phyloP scores from a whole-genome alignment of 2,888 invertebrate genomes.

The Drosophila subquinaria region DNA sequence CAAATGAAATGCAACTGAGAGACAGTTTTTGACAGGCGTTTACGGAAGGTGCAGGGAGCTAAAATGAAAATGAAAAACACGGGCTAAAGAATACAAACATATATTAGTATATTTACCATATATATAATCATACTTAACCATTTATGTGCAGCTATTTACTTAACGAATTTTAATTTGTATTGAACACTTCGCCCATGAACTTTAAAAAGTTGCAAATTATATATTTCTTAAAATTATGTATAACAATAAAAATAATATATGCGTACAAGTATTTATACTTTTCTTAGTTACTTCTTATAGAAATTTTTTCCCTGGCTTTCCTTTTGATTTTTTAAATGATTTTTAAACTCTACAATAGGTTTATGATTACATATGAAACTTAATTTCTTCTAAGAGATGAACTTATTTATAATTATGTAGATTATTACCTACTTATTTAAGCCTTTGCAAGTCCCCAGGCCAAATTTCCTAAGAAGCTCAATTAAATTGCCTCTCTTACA shows the following conservation, averaged over 20 bases:
- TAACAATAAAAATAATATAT: neutral
- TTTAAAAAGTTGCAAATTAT: slow-evolving; percentile 8
- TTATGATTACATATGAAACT: neutral
- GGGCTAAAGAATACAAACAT: slow-evolving; percentile 63
- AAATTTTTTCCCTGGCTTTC: neutral
- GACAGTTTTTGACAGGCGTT: slow-evolving; percentile 55
- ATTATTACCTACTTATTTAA: neutral
- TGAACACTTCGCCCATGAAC: slow-evolving; percentile 32
- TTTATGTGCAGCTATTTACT: slow-evolving; percentile 21
- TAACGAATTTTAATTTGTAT: slow-evolving; percentile 10
- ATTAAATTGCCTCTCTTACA: slow-evolving; percentile 48
- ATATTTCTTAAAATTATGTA: neutral
- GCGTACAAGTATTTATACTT: neutral
- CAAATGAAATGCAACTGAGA: slow-evolving; percentile 33
- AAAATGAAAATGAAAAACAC: slow-evolving; percentile 21
- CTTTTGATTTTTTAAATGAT: no score
- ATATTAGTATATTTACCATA: slow-evolving; percentile 45
- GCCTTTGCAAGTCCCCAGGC: slow-evolving; percentile 1
- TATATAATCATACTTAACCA: slow-evolving; percentile 30
- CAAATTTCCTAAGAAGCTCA: slow-evolving; percentile 53
- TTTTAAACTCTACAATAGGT: no score
- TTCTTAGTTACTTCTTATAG: neutral
- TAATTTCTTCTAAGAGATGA: neutral
- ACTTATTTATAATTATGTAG: neutral
- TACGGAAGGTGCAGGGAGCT: slow-evolving; percentile 40